These are phyloP conservation scores for Micronisus gabar DNA, from an alignment of 2,113 vertebrate genomes.

Conservation along the genomic window DNA sequence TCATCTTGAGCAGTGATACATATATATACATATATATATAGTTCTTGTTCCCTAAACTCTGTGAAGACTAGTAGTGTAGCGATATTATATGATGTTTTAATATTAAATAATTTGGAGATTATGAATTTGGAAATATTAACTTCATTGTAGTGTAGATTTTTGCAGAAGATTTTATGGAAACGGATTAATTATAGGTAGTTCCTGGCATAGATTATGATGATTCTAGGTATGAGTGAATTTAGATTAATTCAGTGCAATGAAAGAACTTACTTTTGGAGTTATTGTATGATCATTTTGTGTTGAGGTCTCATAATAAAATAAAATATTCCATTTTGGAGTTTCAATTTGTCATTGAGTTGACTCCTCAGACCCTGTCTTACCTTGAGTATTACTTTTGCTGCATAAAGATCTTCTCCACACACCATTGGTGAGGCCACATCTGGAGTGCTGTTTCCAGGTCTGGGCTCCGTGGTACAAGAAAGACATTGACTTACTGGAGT, in stretches of 20 bases:
- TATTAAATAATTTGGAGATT: not conserved
- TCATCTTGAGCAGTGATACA: not conserved
- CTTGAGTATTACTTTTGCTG: not conserved
- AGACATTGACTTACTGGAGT: not conserved
- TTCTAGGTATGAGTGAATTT: not conserved
- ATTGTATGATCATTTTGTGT: not conserved
- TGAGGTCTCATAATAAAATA: not conserved
- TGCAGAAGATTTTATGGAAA: not conserved
- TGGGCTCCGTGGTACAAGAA: not conserved
- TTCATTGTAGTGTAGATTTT: not conserved
- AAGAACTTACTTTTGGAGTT: not conserved
- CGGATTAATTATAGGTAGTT: not conserved
- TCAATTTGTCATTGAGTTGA: not conserved
- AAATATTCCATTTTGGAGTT: not conserved
- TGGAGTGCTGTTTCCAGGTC: not conserved
- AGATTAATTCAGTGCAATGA: not conserved
- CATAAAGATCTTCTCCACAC: not conserved
- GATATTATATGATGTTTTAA: not conserved
- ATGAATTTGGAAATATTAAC: not conserved
- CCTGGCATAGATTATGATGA: not conserved
- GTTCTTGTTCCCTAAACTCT: not conserved
- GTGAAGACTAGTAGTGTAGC: not conserved
- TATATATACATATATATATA: not conserved
- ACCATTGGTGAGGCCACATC: not conserved
- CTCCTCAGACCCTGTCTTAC: not conserved